phyloP scores from a whole-genome alignment of 2,888 invertebrate genomes.

The Glaucopsyche alexis region DNA sequence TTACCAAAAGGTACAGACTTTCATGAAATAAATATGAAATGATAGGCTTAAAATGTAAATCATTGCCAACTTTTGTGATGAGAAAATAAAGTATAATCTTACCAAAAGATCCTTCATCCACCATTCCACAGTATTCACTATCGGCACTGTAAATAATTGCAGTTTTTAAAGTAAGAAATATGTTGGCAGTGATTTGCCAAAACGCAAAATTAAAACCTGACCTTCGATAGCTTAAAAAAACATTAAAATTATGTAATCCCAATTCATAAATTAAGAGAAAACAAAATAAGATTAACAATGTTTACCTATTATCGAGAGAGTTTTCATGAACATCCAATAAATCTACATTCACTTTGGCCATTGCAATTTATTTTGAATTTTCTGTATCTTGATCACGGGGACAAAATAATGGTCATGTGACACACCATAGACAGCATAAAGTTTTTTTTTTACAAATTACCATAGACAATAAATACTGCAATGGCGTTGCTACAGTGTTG shows the following conservation, averaged over 20 bases:
- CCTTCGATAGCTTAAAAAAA: conserved; percentile 61
- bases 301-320: conserved; percentile 82
- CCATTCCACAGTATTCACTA: conserved; percentile 70
- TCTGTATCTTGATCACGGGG: conserved; percentile 85
- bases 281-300: conserved; percentile 34
- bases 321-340: conserved; percentile 79
- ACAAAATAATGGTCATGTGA: conserved; percentile 87
- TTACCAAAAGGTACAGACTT: neutral
- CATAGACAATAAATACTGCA: neutral
- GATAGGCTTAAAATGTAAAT: neutral
- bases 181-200: conserved; percentile 52
- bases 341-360: conserved; percentile 78
- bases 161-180: neutral
- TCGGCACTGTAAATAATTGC: conserved; percentile 68
- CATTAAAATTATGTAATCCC: conserved; percentile 64
- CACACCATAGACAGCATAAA: conserved; percentile 56
- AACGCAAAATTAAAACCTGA: conserved; percentile 65
- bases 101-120: conserved; percentile 69
- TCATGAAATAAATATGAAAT: conserved; percentile 29
- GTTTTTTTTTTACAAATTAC: neutral
- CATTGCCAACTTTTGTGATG: neutral
- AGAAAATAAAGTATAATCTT: conserved; percentile 41
- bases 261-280: conserved; percentile 33
- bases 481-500: neutral
- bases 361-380: conserved; percentile 82